Base-by-base conservation (phyloP, 1,140 invertebrate species). In the Sminthurinus signatus region DNA sequence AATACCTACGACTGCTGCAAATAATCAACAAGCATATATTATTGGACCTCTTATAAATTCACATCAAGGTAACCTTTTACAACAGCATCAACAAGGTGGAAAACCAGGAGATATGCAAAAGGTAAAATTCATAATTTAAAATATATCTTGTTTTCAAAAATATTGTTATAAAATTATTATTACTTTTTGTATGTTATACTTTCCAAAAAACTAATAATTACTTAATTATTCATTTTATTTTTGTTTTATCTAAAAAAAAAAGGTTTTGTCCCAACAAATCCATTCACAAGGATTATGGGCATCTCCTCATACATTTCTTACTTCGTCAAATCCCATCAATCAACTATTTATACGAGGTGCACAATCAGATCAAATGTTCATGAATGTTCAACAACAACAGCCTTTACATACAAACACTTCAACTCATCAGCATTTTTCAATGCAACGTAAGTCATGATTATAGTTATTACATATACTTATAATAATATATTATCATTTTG, bases 351-450 rank as follows among this genome's bases (percentile, higher is more conserved):
- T 93, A 68, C 77, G 89, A 60, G 86, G 88, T 46, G 46, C 69
- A 23, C 88, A 89, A 71, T 84, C 85, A 14, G 88, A 91, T 74
- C 83, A 84, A 17, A 91, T 93, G 86, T 91, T 89, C 70, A 91
- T n/a, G n/a, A n/a, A n/a, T n/a, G n/a, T 93, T 69, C 89, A 91
- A 73, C 88, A 85, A 74, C 85, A 88, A 14, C 87, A 88, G 66
- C 80, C 81, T 23, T 73, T 78, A 14, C 68, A 69, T 19, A 67
- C 50, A 19, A 64, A 62, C 19, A 52, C 61, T 2, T 60, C 42
- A 21, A 57, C 68, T 3, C 63, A 68, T 52, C 70, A 71, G 32
- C 70, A 72, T 25, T 72, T 72, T 39, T 63, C 70, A 4, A 72
- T 72, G 70, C 63, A 62, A 55, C 65, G 70, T 72, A 67, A 67